Percentiles rank a stretch among this genome's conserved stretches.
Conservation (phyloP, 2,888 invertebrate genomes). For the Brenthis hecate region DNA sequence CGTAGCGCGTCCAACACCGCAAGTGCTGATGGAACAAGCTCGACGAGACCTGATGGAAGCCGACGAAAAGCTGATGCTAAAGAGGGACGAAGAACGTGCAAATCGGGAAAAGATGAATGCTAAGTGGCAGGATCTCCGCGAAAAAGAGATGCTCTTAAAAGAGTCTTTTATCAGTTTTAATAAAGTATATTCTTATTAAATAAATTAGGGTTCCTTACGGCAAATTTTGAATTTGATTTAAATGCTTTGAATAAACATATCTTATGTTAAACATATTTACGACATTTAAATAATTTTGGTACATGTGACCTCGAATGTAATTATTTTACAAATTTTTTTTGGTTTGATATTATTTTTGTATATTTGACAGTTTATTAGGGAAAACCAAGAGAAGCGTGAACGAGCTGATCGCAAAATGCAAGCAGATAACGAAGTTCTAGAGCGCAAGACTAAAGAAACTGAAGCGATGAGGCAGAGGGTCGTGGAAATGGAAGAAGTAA, state of each 20-base stretch:
- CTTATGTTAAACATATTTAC: too few relatives aligned
- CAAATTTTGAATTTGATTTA: too few relatives aligned
- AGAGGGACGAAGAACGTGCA: constrained; percentile 66
- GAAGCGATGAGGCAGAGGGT: constrained; percentile 74
- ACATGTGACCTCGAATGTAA: too few relatives aligned
- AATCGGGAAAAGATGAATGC: constrained; percentile 72
- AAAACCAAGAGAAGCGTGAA: constrained; percentile 85
- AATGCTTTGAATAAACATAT: too few relatives aligned
- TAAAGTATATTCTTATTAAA: constrained; percentile 59
- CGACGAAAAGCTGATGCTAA: constrained; percentile 71
- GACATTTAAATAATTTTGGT: too few relatives aligned
- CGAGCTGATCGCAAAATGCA: constrained; percentile 82
- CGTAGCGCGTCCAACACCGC: constrained; percentile 79
- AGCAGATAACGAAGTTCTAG: constrained; percentile 77
- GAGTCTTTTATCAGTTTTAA: constrained; percentile 84
- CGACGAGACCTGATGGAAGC: constrained; percentile 78
- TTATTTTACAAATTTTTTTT: background rate
- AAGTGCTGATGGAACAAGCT: constrained; percentile 79
- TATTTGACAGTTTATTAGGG: constrained; percentile 78
- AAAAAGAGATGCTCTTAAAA: constrained; percentile 77
- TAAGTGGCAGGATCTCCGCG: constrained; percentile 81
- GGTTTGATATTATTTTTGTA: background rate
- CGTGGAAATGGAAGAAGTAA: constrained; percentile 72
- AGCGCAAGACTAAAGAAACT: constrained; percentile 76
- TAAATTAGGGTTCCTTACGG: background rate